These are phyloP conservation scores for Rhynchotus rufescens DNA, from an alignment of 2,797 vertebrate genomes.

Conservation along the genomic window DNA sequence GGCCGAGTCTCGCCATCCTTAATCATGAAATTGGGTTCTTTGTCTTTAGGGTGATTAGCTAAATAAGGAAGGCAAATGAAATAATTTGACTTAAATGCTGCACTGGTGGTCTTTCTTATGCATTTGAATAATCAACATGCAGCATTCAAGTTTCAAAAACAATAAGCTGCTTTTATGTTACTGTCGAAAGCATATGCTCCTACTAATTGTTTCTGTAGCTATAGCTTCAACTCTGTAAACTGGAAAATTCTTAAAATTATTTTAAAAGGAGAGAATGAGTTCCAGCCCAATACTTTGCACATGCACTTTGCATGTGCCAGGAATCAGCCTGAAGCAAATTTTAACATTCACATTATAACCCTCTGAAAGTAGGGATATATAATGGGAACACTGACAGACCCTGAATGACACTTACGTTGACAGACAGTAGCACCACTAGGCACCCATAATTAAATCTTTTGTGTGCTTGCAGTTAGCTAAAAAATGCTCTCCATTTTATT, in stretches of 20 bases:
- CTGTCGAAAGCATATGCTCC: neutral
- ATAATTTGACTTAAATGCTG: slow-evolving; percentile 14
- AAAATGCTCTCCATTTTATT: slow-evolving; percentile 52
- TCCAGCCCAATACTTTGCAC: slow-evolving; percentile 38
- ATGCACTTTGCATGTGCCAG: slow-evolving; percentile 9
- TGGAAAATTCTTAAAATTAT: slow-evolving; percentile 42
- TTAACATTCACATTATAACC: slow-evolving; percentile 59
- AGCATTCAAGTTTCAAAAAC: slow-evolving; percentile 24
- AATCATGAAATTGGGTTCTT: neutral
- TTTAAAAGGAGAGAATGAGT: neutral
- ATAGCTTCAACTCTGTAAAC: slow-evolving; percentile 32
- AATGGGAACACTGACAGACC: slow-evolving; percentile 46
- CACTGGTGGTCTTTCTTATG: neutral
- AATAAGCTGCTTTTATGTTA: slow-evolving; percentile 38
- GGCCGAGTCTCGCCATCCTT: neutral
- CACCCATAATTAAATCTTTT: slow-evolving; percentile 74
- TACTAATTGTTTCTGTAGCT: neutral
- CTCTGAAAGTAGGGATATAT: slow-evolving; percentile 65
- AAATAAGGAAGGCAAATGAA: slow-evolving; percentile 12
- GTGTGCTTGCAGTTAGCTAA: slow-evolving; percentile 62
- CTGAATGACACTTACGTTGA: slow-evolving; percentile 55
- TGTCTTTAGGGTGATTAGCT: neutral
- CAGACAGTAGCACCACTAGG: slow-evolving; percentile 51
- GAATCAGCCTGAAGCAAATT: slow-evolving; percentile 69
- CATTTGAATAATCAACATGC: slow-evolving; percentile 15